Evolutionary conservation across 2,797 vertebrate genomes (phyloP).

Genomic region (Parotocinclus haroldoi): DNA sequence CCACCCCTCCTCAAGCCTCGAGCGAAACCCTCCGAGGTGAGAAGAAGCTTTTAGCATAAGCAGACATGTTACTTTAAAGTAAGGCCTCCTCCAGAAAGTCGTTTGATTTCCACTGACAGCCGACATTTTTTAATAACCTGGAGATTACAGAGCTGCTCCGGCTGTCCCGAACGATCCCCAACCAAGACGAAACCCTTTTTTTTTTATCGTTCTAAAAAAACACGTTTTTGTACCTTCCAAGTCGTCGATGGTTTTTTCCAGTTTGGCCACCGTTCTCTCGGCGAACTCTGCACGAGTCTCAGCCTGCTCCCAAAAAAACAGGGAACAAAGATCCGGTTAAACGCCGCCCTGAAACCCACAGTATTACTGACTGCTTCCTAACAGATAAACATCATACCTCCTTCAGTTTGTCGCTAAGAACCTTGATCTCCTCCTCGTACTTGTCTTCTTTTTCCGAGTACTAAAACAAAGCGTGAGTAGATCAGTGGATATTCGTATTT

Average conservation of each 20-base stretch:
- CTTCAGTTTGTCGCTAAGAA: constrained; percentile 82
- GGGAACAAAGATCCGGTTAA: not conserved
- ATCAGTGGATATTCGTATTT: too few species aligned
- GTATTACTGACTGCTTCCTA: not conserved
- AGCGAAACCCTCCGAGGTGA: constrained; percentile 12
- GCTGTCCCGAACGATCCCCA: constrained; percentile 23
- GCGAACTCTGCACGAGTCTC: constrained; percentile 98
- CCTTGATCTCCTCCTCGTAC: constrained; percentile 98
- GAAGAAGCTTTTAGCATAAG: too few species aligned
- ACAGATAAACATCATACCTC: constrained; percentile 59
- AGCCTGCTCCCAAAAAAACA: constrained; percentile 68
- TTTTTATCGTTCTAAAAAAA: not conserved
- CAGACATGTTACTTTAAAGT: constrained; percentile 2
- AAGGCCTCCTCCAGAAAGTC: constrained; percentile 11
- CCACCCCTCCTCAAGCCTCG: not conserved
- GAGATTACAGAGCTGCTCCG: constrained; percentile 11
- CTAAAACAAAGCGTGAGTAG: constrained; percentile 67
- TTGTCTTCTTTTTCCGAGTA: constrained; percentile 99
- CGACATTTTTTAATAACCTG: constrained; percentile 25
- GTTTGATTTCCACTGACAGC: constrained; percentile 12
- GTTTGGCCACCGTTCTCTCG: constrained; percentile 93
- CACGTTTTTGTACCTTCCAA: constrained; percentile 86
- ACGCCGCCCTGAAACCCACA: not conserved
- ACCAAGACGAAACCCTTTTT: not conserved
- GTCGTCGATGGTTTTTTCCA: constrained; percentile 97